A percentile compares a stretch with the other conserved stretches of the same genome.
These are phyloP conservation scores for Andrena trimmerana DNA, from an alignment of 2,888 invertebrate species.

Conservation along the genomic window DNA sequence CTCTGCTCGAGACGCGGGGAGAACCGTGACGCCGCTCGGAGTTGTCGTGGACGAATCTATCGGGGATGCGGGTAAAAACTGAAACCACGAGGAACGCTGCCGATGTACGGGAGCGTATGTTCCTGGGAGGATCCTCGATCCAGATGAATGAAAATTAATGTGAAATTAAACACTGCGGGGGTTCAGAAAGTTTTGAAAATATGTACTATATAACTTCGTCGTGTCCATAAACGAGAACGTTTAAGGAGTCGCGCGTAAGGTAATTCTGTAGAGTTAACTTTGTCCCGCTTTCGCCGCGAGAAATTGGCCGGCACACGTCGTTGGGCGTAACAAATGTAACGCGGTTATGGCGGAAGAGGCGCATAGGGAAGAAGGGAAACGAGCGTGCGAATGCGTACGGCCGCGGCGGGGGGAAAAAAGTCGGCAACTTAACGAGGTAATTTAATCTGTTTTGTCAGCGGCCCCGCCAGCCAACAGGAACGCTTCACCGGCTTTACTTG, in stretches of 20 bases:
- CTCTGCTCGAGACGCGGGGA: not conserved
- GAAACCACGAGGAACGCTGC: not conserved
- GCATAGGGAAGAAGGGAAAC: constrained; percentile 36
- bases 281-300: constrained; percentile 10
- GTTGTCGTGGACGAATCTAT: constrained; percentile 18
- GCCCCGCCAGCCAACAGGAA: constrained; percentile 39
- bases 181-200: too few relatives aligned
- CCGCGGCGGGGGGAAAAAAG: constrained; percentile 44
- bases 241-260: not conserved
- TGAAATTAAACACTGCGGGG: too few relatives aligned
- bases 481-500: constrained; percentile 51
- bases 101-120: not conserved
- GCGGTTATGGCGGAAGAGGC: constrained; percentile 4
- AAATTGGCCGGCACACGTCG: constrained; percentile 30
- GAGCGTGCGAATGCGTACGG: constrained; percentile 42
- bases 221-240: not conserved
- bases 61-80: constrained; percentile 6
- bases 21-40: constrained; percentile 15
- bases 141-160: too few relatives aligned
- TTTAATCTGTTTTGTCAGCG: constrained; percentile 68
- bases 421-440: constrained; percentile 64
- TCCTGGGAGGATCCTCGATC: too few relatives aligned
- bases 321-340: constrained; percentile 54
- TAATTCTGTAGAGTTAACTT: not conserved
- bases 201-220: not conserved